Evolutionary conservation across 2,113 vertebrate genomes (phyloP), one percentile per base, ranked within the genome.

Genomic region (Scytalopus superciliaris): DNA sequence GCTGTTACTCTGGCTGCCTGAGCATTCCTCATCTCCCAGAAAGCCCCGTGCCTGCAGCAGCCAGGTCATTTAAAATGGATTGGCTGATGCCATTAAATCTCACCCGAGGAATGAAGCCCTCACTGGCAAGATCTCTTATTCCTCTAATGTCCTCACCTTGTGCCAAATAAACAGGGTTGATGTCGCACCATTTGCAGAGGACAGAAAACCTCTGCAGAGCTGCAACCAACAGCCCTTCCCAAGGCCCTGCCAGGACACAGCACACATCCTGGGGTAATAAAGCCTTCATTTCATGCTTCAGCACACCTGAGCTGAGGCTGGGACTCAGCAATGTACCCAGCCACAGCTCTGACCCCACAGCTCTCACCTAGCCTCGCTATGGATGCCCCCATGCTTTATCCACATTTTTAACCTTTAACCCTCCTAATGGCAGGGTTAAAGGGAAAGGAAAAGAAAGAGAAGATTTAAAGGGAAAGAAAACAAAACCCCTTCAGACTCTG

Each of bases 241-340:
- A 25, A 35, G 57, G 35, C 44, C 44, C 19, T 55, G 59, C 70
- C 82, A 93, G 70, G 19, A 44, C 1, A 5, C 3, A 73, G 60
- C 44, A 44, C 49, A 42, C 39, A 80, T 84, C 75, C 63, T 0
- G 5, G 76, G 35, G 31, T 84, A 88, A 88, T 60, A 60, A 93
- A 90, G 82, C 25, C 59, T 91, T 95, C 80, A 50, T 72, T 86
- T 92, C 94, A 78, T 53, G 93, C 83, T 94, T 78, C 86, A 78
- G 73, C 63, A 92, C 79, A 92, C 85, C 91, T 94, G 86, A 64
- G 37, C 73, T 64, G 56, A 75, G 77, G n/a, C 84, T 87, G 8
- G 2, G 33, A 87, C 72, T 84, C 73, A 53, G 72, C 75, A 70
- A 28, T 0, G 0, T 18, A 37, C 33, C 66, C 78, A 56, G 12